A percentile compares a stretch with the other conserved stretches of the same genome.
Conservation (phyloP, 2,113 vertebrate species). For the Neogale vison region DNA sequence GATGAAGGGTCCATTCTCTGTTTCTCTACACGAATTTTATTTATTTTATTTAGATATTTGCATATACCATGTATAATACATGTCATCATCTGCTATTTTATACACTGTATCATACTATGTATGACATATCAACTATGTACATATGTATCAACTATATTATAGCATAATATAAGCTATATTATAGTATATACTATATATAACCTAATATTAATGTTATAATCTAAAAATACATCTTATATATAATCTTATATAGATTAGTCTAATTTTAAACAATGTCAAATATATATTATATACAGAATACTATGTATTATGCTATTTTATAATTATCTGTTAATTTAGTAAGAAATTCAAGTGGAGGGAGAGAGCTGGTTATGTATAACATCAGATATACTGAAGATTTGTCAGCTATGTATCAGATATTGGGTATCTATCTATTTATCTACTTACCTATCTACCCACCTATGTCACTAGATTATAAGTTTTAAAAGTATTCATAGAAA, state of each 20-base stretch:
- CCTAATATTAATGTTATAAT: background rate
- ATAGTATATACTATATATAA: background rate
- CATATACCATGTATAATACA: background rate
- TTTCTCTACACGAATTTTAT: background rate
- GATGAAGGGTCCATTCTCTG: background rate
- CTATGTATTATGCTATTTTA: background rate
- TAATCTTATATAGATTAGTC: background rate
- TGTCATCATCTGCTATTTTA: background rate
- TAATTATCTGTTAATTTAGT: background rate
- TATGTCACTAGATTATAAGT: background rate
- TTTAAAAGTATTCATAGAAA: conserved; percentile 2
- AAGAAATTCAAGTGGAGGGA: background rate
- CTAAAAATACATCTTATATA: background rate
- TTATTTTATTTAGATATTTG: background rate
- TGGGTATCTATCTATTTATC: background rate
- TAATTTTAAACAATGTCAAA: background rate
- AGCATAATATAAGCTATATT: background rate
- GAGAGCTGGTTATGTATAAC: background rate
- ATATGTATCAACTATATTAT: background rate
- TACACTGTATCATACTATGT: background rate
- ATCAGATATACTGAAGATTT: background rate
- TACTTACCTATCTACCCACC: background rate
- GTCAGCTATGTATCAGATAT: background rate
- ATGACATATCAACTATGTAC: background rate
- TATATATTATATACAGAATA: background rate